Evolutionary conservation across 2,113 vertebrate species (phyloP).

Genomic region (Gymnogyps californianus): DNA sequence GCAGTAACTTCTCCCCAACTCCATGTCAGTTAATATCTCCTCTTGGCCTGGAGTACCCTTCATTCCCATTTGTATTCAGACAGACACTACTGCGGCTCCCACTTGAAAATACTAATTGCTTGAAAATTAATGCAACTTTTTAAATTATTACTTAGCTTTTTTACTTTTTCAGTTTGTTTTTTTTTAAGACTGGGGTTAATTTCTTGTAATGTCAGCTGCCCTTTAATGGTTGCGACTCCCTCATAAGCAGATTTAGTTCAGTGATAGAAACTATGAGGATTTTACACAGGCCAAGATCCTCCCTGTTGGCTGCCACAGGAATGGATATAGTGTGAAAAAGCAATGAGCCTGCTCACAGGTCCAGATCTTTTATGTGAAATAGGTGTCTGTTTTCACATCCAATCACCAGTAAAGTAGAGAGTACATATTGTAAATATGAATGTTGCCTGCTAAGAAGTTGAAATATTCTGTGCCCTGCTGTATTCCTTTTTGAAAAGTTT

Average conservation of each 20-base stretch:
- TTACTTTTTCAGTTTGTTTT: background rate
- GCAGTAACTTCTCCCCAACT: background rate
- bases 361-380: background rate
- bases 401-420: background rate
- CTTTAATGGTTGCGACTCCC: background rate
- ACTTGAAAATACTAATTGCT: constrained; percentile 25
- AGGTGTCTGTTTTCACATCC: background rate
- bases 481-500: background rate
- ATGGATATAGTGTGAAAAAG: background rate
- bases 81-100: background rate
- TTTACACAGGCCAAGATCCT: background rate
- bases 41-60: constrained; percentile 19
- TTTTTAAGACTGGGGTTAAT: background rate
- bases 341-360: background rate
- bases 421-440: background rate
- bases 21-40: background rate
- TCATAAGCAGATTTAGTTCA: background rate
- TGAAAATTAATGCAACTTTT: constrained; percentile 11
- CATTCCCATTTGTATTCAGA: constrained; percentile 24
- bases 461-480: background rate
- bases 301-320: background rate
- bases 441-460: background rate
- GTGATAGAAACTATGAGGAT: background rate
- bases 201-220: background rate
- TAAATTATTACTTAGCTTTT: background rate